Evolutionary conservation across 2,888 invertebrate genomes (phyloP).

Genomic region (Synanthedon myopaeformis): DNA sequence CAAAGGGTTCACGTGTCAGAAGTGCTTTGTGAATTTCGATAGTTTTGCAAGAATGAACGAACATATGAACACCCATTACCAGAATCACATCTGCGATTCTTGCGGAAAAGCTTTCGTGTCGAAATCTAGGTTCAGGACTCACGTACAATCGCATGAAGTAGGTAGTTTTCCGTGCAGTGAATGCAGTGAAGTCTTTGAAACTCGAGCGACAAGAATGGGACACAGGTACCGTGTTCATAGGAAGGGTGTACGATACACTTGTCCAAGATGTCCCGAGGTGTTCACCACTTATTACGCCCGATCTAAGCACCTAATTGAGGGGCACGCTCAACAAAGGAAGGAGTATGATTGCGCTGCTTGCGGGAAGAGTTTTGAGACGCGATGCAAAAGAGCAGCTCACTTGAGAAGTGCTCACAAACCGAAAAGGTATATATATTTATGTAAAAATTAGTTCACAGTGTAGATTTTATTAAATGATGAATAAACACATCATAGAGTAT

Average conservation of each 20-base stretch:
- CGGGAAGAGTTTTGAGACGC: conserved; percentile 37
- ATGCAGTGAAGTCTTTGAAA: conserved; percentile 38
- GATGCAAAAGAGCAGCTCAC: conserved; percentile 43
- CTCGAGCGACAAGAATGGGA: conserved; percentile 38
- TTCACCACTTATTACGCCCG: conserved; percentile 48
- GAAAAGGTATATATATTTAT: background rate
- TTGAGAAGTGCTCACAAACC: conserved; percentile 29
- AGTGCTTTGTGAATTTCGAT: conserved; percentile 30
- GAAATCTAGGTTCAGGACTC: conserved; percentile 46
- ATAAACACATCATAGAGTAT: too few relatives aligned
- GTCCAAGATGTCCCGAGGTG: conserved; percentile 46
- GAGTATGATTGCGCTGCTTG: conserved; percentile 38
- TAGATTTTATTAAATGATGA: too few relatives aligned
- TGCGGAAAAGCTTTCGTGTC: conserved; percentile 58
- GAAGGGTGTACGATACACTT: conserved; percentile 45
- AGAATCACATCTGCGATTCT: conserved; percentile 51
- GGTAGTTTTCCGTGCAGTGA: conserved; percentile 49
- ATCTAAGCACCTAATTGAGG: conserved; percentile 43
- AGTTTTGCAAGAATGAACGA: conserved; percentile 48
- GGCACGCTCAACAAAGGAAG: conserved; percentile 33
- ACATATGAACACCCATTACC: conserved; percentile 56
- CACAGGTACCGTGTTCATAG: conserved; percentile 42
- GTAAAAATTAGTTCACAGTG: too few relatives aligned
- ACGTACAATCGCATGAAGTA: conserved; percentile 46
- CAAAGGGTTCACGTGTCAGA: conserved; percentile 39